Percentiles rank a stretch among this genome's conserved stretches.
These are phyloP conservation scores for Agrilus mali DNA, from an alignment of 2,888 invertebrate species.

Conservation along the genomic window DNA sequence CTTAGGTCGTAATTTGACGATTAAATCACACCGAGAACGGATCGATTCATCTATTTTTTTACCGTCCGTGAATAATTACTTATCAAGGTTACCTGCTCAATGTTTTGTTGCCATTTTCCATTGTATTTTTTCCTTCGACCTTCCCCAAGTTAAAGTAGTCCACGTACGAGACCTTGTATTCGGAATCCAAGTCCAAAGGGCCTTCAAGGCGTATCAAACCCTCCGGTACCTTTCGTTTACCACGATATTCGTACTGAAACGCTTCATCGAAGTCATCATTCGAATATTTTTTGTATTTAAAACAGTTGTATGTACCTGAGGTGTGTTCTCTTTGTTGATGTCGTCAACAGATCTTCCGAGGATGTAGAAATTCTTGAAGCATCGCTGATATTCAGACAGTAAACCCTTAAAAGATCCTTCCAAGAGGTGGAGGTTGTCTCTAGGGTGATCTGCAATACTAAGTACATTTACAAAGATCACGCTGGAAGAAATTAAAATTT, in stretches of 20 bases:
- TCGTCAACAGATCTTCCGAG: slow-evolving; percentile 3
- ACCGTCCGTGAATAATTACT: too few species aligned
- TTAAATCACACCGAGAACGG: too few species aligned
- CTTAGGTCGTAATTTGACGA: too few species aligned
- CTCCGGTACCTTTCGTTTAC: slow-evolving; percentile 14
- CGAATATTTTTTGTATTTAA: too few species aligned
- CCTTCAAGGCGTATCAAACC: slow-evolving; percentile 31
- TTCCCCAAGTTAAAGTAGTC: too few species aligned
- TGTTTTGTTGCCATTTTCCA: background rate
- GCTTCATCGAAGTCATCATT: background rate
- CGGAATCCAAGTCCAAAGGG: slow-evolving; percentile 25
- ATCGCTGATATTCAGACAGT: slow-evolving; percentile 27
- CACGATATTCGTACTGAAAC: background rate
- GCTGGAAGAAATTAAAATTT: too few species aligned
- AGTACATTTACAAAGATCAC: too few species aligned
- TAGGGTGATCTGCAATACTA: slow-evolving; percentile 14
- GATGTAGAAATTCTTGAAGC: slow-evolving; percentile 4
- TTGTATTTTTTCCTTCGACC: too few species aligned
- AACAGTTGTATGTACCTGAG: too few species aligned
- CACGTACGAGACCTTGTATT: slow-evolving; percentile 5
- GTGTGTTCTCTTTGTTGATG: too few species aligned
- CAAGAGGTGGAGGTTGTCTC: slow-evolving; percentile 26
- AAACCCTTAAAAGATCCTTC: slow-evolving; percentile 28
- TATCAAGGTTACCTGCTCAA: too few species aligned
- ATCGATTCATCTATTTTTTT: too few species aligned